A percentile compares a stretch with the other conserved stretches of the same genome.
Evolutionary conservation across 2,113 vertebrate species (phyloP).

Genomic region (Nyctibius bracteatus): DNA sequence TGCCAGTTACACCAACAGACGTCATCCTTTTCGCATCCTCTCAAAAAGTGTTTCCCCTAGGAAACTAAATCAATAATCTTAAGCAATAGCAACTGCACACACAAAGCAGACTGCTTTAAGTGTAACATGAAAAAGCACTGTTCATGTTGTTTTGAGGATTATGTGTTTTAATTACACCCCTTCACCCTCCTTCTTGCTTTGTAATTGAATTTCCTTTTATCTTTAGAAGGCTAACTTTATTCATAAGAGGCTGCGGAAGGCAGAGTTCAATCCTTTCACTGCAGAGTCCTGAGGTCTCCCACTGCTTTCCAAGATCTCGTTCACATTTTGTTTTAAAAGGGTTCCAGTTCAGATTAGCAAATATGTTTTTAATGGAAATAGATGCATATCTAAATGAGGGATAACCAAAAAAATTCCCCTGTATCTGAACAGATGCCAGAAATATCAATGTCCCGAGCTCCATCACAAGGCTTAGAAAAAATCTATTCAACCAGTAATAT

Average conservation of each 20-base stretch:
- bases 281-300: not conserved
- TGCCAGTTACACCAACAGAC: not conserved
- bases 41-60: not conserved
- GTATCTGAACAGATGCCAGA: not conserved
- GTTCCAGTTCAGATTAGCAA: not conserved
- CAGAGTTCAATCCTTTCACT: conserved; percentile 1
- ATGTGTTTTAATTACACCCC: conserved; percentile 41
- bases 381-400: not conserved
- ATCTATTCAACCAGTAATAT: not conserved
- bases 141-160: conserved; percentile 11
- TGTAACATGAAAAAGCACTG: conserved; percentile 5
- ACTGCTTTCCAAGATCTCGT: not conserved
- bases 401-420: not conserved
- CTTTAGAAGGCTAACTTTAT: conserved; percentile 22
- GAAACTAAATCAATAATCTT: conserved; percentile 46
- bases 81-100: not conserved
- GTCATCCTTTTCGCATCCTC: not conserved
- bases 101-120: not conserved
- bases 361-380: not conserved
- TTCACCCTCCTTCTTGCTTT: not conserved
- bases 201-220: conserved; percentile 46
- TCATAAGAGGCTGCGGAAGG: not conserved
- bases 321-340: not conserved
- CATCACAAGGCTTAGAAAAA: not conserved
- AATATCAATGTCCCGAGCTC: not conserved